Base-by-base conservation (phyloP, 2,888 invertebrate species). In the Anthoptus insignis region DNA sequence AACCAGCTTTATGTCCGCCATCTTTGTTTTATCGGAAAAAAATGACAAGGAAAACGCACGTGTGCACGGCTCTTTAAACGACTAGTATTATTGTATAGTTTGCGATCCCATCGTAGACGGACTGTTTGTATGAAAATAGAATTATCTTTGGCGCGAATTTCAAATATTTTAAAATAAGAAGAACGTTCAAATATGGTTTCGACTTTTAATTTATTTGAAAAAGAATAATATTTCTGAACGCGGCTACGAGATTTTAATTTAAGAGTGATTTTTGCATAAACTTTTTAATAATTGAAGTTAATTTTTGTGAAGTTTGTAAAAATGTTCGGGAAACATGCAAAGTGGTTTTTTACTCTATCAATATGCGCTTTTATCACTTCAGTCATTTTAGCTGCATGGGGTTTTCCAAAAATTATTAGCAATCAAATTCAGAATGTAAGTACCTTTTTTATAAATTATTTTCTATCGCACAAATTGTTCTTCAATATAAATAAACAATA, bases 341-440 rank as follows among this genome's bases (percentile, higher is more conserved):
- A 86, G 65, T 61, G 84, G 57, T 78, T 87, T 67, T 89, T 91
- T 54, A 73, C 70, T 3, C 69, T 80, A 47, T 91, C 94, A 0
- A 54, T 93, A 8, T 78, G 77, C 29, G 81, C 89, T 16, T 66
- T 93, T 50, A 69, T 93, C 4, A 68, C 90, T 3, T 86, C 93
- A 0, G 82, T 94, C 1, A 73, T 93, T 14, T 69, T 94, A 66
- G 89, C 92, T 0, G 77, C 88, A 54, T 94, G 94, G 88, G 93
- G 93, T 0, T 91, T 94, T 67, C 93, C 93, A 65, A 88, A 83
- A 74, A 87, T 94, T 16, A 81, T 93, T 19, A 83, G 82, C 45
- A 82, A 76, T 56, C 89, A 92, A 78, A 88, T 94, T 65, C 85
- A 90, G 63, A 87, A 93, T 87, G 94, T 94, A 80, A 87, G 82